Evolutionary conservation across 1,140 invertebrate species (phyloP).

Genomic region (Andricus grossulariae): DNA sequence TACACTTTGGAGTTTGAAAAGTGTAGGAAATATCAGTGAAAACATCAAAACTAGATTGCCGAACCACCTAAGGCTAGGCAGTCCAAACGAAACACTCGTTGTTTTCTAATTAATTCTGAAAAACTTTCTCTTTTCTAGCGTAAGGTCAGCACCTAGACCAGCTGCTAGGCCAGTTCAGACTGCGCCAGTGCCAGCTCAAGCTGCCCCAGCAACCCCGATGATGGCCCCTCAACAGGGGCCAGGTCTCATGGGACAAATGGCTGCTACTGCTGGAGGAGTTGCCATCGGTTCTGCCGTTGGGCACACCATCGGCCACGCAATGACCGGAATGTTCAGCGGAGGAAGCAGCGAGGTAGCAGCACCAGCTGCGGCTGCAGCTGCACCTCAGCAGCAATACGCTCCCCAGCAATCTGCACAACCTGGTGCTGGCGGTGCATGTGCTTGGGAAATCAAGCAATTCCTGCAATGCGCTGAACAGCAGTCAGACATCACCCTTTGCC

Average conservation of each 20-base stretch:
- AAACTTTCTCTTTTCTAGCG: slow-evolving; percentile 47
- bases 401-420: slow-evolving; percentile 72
- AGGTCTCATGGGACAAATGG: slow-evolving; percentile 89
- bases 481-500: slow-evolving; percentile 88
- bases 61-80: too few species aligned
- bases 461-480: slow-evolving; percentile 91
- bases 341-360: slow-evolving; percentile 77
- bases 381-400: slow-evolving; percentile 57
- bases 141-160: slow-evolving; percentile 67
- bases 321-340: slow-evolving; percentile 90
- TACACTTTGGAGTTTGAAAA: too few species aligned
- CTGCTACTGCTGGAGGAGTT: slow-evolving; percentile 92
- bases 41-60: too few species aligned
- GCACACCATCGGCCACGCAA: slow-evolving; percentile 88
- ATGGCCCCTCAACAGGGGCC: slow-evolving; percentile 81
- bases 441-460: slow-evolving; percentile 94
- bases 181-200: slow-evolving; percentile 71
- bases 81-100: too few species aligned
- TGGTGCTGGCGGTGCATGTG: slow-evolving; percentile 81
- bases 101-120: slow-evolving; percentile 47
- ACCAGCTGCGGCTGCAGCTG: slow-evolving; percentile 68
- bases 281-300: slow-evolving; percentile 92
- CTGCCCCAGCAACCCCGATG: slow-evolving; percentile 71
- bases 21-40: too few species aligned
- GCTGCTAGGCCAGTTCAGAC: slow-evolving; percentile 71